Evolutionary conservation across 1,140 invertebrate genomes (phyloP).

Genomic region (Nephila pilipes): DNA sequence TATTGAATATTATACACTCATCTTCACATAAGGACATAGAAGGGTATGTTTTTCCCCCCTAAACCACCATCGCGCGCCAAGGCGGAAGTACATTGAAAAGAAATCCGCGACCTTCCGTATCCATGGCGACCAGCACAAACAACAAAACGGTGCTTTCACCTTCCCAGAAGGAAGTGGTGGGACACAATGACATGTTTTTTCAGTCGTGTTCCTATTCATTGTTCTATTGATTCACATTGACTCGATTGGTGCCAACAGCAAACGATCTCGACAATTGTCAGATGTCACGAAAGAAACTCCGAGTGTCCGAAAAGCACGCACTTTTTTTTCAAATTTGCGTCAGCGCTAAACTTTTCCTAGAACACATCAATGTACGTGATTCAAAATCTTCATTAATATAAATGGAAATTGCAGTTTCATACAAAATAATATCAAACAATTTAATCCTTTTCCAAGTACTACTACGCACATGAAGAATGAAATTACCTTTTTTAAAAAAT

Average conservation of each 20-base stretch:
- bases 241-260: background rate
- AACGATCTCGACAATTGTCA: background rate
- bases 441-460: too few species aligned
- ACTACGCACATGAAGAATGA: too few species aligned
- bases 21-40: background rate
- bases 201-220: background rate
- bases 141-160: constrained; percentile 18
- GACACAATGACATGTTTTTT: constrained; percentile 7
- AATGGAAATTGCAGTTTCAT: too few species aligned
- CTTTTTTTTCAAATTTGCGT: too few species aligned
- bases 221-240: background rate
- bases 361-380: too few species aligned
- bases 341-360: too few species aligned
- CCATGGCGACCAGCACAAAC: constrained; percentile 37
- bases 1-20: background rate
- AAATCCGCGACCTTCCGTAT: background rate
- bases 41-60: background rate
- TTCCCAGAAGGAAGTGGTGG: background rate
- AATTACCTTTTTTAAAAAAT: too few species aligned
- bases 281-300: background rate
- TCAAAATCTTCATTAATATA: too few species aligned
- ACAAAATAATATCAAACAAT: too few species aligned
- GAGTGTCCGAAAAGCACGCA: too few species aligned
- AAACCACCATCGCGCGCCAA: background rate
- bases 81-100: background rate